Base-by-base conservation (phyloP, 2,888 invertebrate genomes). In the Hedychridium roseum region DNA sequence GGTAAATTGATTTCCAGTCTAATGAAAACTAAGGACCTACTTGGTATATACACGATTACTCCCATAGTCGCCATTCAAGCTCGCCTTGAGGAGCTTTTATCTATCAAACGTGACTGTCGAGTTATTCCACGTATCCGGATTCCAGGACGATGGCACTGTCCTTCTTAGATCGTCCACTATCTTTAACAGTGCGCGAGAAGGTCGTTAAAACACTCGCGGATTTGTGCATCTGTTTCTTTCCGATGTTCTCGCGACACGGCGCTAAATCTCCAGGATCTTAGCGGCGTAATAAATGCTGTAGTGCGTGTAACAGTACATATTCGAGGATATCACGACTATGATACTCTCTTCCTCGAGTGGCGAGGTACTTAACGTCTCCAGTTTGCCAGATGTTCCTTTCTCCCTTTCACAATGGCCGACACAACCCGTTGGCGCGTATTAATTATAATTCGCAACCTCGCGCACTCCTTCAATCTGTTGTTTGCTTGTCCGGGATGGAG, bases 61-160 rank as follows among this genome's bases (percentile, higher is more conserved):
- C 77, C 75, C 73, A 74, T 75, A 57, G 69, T 68, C 64, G 73
- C 72, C 77, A 77, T 77, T 63, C 61, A 65, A 58, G 50, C 50
- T 46, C 48, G 21, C 17, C 7, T 39, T 35, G 15, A 27, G 37
- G 49, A 57, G 63, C 43, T 31, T 35, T 34, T 21, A 31, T 32
- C 15, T 26, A 32, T 12, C n/a, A 15, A 34, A 27, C 16, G 2
- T 16, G n/a, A n/a, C n/a, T n/a, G n/a, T 36, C 40, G 16, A 26
- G 17, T 40, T 30, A 40, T n/a, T n/a, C n/a, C n/a, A n/a, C n/a
- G n/a, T n/a, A n/a, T n/a, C n/a, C n/a, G n/a, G n/a, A n/a, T n/a
- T n/a, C n/a, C n/a, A n/a, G n/a, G n/a, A n/a, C n/a, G n/a, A n/a
- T n/a, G n/a, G n/a, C n/a, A n/a, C n/a, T n/a, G n/a, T n/a, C n/a